Percentiles rank a stretch among this genome's conserved stretches.
Evolutionary conservation across 2,888 invertebrate species (phyloP).

Genomic region (Acanthosepion lycidas): DNA sequence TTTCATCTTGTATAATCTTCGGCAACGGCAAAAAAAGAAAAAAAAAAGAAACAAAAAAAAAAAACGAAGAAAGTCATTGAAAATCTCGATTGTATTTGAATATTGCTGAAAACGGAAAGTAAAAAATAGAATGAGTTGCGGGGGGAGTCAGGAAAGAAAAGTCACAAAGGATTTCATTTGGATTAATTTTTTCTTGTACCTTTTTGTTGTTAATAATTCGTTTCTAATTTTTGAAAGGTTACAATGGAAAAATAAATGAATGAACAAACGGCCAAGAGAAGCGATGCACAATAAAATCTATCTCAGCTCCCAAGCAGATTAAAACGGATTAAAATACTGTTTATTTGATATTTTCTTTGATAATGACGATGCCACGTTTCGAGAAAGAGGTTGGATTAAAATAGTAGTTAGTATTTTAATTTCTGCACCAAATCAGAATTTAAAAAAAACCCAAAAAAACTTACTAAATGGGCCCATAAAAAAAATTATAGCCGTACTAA

Average conservation of each 20-base stretch:
- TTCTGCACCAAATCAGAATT: not conserved
- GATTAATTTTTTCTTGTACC: not conserved
- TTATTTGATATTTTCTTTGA: not conserved
- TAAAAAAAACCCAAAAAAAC: not conserved
- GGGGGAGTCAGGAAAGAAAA: not conserved
- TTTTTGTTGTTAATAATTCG: not conserved
- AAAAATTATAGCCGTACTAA: not conserved
- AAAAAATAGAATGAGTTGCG: not conserved
- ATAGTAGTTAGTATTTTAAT: not conserved
- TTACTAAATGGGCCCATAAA: not conserved
- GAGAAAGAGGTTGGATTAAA: not conserved
- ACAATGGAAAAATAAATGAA: not conserved
- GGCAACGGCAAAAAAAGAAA: not conserved
- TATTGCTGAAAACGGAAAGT: conserved; percentile 15
- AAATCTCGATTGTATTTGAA: not conserved
- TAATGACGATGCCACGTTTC: not conserved
- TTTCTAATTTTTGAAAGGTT: not conserved
- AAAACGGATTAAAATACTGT: not conserved
- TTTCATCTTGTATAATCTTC: not conserved
- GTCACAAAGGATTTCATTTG: not conserved
- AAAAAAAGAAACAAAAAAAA: not conserved
- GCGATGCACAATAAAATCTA: not conserved
- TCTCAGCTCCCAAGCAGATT: not conserved
- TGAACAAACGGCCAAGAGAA: not conserved
- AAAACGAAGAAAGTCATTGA: not conserved